Percentiles rank a stretch among this genome's conserved stretches.
These are phyloP conservation scores for Simalia tracyae DNA, from an alignment of 2,797 vertebrate species.

Conservation along the genomic window DNA sequence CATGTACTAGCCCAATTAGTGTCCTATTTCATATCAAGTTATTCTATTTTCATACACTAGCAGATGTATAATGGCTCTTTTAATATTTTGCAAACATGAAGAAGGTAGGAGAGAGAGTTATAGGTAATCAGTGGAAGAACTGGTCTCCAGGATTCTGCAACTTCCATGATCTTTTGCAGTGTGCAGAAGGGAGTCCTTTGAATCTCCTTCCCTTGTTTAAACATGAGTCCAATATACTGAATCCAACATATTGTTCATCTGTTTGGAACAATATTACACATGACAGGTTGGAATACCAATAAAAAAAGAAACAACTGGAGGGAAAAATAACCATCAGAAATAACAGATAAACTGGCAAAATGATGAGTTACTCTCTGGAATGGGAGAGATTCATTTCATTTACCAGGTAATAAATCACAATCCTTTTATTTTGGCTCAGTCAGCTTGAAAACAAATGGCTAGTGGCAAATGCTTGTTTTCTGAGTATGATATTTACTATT, in stretches of 20 bases:
- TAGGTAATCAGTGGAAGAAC: background rate
- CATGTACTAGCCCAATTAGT: background rate
- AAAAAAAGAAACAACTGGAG: background rate
- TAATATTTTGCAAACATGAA: background rate
- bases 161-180: background rate
- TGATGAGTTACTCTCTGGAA: background rate
- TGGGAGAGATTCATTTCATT: conserved; percentile 6
- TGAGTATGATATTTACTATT: conserved; percentile 36
- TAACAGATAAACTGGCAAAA: conserved; percentile 11
- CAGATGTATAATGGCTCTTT: background rate
- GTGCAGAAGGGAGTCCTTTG: background rate
- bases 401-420: background rate
- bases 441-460: background rate
- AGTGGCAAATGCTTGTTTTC: conserved; percentile 39
- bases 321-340: background rate
- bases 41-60: background rate
- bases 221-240: background rate
- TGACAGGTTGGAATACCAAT: background rate
- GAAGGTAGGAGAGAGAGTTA: background rate
- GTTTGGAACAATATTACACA: background rate
- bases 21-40: background rate
- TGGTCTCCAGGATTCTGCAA: background rate
- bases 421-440: conserved; percentile 28
- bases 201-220: background rate
- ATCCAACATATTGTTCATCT: background rate